Evolutionary conservation across 2,888 invertebrate genomes (phyloP), one percentile per base, ranked within the genome.

Genomic region (Acanthoscelides obtectus): DNA sequence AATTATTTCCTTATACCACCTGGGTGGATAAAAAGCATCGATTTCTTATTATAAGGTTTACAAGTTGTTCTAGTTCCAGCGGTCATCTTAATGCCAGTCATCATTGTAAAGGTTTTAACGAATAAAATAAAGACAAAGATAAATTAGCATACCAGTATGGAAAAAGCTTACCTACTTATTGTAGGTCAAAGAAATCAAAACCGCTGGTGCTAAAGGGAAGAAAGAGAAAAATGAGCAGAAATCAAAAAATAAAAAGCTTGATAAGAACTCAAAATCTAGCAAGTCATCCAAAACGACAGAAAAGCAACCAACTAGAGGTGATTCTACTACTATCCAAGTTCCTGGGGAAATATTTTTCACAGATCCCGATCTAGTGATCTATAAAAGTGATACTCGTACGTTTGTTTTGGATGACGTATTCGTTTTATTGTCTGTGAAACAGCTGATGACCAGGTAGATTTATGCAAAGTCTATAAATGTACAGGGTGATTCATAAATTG

Each of bases 301-400:
- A 68, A 71, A 75, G 21, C 71, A 72, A 4, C 6, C 12, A 25
- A 65, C 22, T n/a, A 64, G 64, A 22, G 4, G 22, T 1, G 45
- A 45, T 12, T 12, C 5, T 12, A 12, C 45, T 21, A 64, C 22
- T 0, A 73, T 77, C n/a, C 67, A 64, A n/a, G 69, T 77, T 25
- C 77, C 78, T 63, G 79, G 77, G 3, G 80, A 80, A 72, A 70
- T 78, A 6, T 78, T 80, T 22, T 77, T 80, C 68, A 80, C 80
- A 6, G 77, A 79, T 20, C 75, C 75, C 4, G 19, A 72, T 22
- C 25, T 5, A 17, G 22, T 22, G 12, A 66, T 19, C 12, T 66
- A 21, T 20, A 66, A 66, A 66, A n/a, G 20, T 21, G 8, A 20
- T 8, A 20, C 66, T 8, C 20, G 20, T 1, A 66, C 66, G 2